phyloP scores from a whole-genome alignment of 2,797 vertebrate species.

The Sphenopsis melanotis region DNA sequence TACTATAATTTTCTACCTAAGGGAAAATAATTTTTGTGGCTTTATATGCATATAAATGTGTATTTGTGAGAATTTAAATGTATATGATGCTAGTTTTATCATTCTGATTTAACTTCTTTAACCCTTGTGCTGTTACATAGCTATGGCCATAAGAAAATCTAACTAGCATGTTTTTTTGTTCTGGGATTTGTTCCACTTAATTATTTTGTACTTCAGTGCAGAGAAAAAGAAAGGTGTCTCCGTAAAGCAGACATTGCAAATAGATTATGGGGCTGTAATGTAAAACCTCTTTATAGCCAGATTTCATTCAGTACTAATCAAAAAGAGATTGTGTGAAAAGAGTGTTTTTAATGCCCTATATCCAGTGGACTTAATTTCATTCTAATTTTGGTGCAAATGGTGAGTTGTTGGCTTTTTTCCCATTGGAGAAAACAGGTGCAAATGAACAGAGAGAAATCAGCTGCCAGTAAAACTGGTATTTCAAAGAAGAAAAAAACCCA shows the following conservation, averaged over 20 bases:
- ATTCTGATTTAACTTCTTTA: neutral
- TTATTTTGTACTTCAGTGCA: neutral
- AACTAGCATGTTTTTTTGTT: neutral
- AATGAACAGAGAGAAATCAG: neutral
- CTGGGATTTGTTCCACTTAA: neutral
- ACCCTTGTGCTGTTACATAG: neutral
- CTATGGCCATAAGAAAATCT: neutral
- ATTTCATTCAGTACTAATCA: neutral
- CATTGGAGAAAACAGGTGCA: neutral
- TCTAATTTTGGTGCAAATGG: neutral
- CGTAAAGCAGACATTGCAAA: neutral
- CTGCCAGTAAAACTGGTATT: neutral
- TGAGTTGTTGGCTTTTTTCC: neutral
- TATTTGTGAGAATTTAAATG: neutral
- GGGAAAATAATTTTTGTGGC: neutral
- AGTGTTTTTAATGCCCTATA: neutral
- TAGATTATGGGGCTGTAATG: neutral
- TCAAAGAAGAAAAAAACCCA: neutral
- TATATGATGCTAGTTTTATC: neutral
- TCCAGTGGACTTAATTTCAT: neutral
- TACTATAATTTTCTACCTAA: neutral
- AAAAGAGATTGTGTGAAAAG: neutral
- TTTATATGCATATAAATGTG: neutral
- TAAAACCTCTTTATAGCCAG: neutral
- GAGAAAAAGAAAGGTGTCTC: neutral